These are phyloP conservation scores for Coenobita brevimanus DNA, from an alignment of 1,140 invertebrate species.

Conservation along the genomic window DNA sequence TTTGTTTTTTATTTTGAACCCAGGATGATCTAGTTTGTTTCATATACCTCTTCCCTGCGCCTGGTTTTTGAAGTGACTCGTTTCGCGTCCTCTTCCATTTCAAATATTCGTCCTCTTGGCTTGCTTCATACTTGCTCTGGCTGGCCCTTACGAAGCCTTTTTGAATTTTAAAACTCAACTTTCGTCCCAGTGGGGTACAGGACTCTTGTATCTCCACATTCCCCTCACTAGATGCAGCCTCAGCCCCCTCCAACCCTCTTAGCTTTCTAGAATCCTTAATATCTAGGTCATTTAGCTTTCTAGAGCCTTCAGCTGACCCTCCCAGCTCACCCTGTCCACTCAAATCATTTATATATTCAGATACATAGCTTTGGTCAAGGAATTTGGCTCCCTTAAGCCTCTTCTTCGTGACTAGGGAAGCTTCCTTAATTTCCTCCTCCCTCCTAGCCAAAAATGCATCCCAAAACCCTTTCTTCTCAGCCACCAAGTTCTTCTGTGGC, in stretches of 20 bases:
- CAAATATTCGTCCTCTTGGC: constrained; percentile 13
- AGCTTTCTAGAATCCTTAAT: too few relatives aligned
- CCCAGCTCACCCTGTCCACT: too few relatives aligned
- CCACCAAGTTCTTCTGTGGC: constrained; percentile 23
- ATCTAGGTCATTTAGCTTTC: too few relatives aligned
- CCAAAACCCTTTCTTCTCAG: constrained; percentile 57
- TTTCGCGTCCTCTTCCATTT: constrained; percentile 32
- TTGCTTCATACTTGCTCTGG: constrained; percentile 4
- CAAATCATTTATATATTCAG: too few relatives aligned
- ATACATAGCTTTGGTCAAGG: too few relatives aligned
- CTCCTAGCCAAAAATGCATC: constrained; percentile 29
- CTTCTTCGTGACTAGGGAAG: neutral
- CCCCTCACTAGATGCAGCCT: neutral
- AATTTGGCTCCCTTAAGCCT: too few relatives aligned
- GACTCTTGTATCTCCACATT: neutral
- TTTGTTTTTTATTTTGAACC: too few relatives aligned
- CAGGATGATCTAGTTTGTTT: neutral
- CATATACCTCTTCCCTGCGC: neutral
- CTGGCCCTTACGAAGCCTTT: constrained; percentile 23
- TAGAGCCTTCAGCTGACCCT: too few relatives aligned
- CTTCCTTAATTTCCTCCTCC: neutral
- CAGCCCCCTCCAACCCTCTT: neutral
- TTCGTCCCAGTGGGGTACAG: constrained; percentile 37
- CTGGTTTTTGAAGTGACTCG: neutral
- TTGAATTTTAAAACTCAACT: constrained; percentile 42